Conservation (phyloP, 2,113 vertebrate species). For the Chroicocephalus ridibundus region DNA sequence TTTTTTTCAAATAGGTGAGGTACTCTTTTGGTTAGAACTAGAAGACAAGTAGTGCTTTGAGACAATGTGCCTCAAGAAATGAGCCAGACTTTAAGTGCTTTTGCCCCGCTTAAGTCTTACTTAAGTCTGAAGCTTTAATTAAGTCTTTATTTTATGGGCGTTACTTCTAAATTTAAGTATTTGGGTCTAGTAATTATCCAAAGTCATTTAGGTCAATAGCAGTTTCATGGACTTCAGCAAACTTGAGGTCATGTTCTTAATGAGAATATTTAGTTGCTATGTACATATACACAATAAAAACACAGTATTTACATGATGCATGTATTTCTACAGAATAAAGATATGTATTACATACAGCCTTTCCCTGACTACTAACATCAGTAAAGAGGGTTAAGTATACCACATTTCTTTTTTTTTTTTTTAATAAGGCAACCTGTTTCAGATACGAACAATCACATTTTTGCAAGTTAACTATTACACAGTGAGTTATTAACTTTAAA, state of each 20-base stretch:
- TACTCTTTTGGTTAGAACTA: background rate
- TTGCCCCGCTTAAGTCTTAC: background rate
- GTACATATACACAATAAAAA: background rate
- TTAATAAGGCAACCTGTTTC: background rate
- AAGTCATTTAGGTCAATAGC: background rate
- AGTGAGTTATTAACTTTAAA: slow-evolving; percentile 50
- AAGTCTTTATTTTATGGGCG: background rate
- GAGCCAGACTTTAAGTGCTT: background rate
- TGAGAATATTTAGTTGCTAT: background rate
- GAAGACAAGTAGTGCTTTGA: background rate
- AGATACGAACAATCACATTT: background rate
- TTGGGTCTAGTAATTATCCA: background rate
- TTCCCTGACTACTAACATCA: background rate
- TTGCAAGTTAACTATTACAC: slow-evolving; percentile 28
- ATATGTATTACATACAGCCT: background rate
- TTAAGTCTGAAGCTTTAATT: background rate
- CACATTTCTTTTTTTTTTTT: background rate
- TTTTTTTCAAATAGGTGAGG: slow-evolving; percentile 2
- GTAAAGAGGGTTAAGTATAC: background rate
- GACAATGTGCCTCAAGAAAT: background rate
- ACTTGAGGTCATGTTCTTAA: background rate
- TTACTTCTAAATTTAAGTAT: background rate
- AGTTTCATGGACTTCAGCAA: background rate
- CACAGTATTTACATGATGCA: background rate
- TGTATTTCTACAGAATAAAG: background rate